Conservation (phyloP, 2,888 invertebrate species). For the Metacarcinus magister region DNA sequence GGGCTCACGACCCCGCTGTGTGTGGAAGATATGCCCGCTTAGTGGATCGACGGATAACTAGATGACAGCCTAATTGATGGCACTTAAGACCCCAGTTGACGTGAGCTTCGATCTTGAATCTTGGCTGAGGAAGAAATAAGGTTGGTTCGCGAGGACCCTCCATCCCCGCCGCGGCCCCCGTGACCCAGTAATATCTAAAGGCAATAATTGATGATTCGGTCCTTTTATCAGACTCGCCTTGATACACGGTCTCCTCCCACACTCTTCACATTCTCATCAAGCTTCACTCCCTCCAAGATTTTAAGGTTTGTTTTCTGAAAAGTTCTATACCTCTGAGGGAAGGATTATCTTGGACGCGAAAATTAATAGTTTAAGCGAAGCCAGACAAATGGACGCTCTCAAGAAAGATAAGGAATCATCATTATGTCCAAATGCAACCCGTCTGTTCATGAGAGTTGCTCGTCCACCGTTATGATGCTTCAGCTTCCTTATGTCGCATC, state of each 20-base stretch:
- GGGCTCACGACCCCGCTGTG: constrained; percentile 53
- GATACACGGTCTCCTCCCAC: constrained; percentile 51
- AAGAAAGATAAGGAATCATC: constrained; percentile 44
- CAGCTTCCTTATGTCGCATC: background rate
- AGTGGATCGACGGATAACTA: constrained; percentile 71
- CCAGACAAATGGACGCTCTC: constrained; percentile 56
- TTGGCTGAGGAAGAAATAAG: background rate
- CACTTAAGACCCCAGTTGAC: constrained; percentile 57
- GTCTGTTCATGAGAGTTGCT: background rate
- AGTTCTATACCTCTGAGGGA: constrained; percentile 53
- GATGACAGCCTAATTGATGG: constrained; percentile 79
- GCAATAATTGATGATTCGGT: constrained; percentile 74
- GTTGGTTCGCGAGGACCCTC: background rate
- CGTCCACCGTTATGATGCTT: background rate
- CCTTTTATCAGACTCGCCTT: constrained; percentile 51
- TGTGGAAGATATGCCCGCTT: constrained; percentile 18
- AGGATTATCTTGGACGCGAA: constrained; percentile 22
- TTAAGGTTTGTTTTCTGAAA: background rate
- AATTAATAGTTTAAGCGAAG: constrained; percentile 35
- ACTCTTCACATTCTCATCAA: background rate
- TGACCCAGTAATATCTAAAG: constrained; percentile 61
- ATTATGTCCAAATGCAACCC: constrained; percentile 58
- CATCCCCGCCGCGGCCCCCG: background rate
- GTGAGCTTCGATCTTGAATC: constrained; percentile 47
- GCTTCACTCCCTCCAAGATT: constrained; percentile 5